A percentile compares a stretch with the other conserved stretches of the same genome.
Evolutionary conservation across 2,113 vertebrate genomes (phyloP).

Genomic region (Calonectris borealis): DNA sequence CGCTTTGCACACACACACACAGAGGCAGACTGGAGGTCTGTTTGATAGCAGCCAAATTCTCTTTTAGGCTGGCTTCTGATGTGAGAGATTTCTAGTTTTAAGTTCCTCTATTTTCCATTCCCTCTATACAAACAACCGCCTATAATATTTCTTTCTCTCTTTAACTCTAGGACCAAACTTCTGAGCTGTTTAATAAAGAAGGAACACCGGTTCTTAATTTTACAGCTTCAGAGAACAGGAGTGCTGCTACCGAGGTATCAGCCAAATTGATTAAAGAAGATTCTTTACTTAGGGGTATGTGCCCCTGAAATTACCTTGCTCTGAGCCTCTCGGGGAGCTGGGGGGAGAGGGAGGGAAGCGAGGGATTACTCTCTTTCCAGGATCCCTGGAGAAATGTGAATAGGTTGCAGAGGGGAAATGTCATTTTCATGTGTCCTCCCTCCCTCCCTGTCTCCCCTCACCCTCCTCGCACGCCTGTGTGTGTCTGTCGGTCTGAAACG

Average conservation of each 20-base stretch:
- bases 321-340: slow-evolving; percentile 7
- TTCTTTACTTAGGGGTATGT: slow-evolving; percentile 16
- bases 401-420: slow-evolving; percentile 1
- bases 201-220: background rate
- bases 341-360: background rate
- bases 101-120: background rate
- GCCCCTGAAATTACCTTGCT: slow-evolving; percentile 44
- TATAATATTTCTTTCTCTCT: background rate
- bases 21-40: background rate
- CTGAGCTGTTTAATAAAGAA: background rate
- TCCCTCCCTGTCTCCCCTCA: background rate
- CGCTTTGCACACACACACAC: accelerated
- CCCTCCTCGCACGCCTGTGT: background rate
- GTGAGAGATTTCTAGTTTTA: background rate
- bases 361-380: slow-evolving; percentile 34
- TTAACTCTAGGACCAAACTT: background rate
- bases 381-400: slow-evolving; percentile 45
- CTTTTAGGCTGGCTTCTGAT: background rate
- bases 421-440: background rate
- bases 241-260: background rate
- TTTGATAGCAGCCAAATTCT: background rate
- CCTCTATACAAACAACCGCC: background rate
- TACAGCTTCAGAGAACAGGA: background rate
- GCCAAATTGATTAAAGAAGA: slow-evolving; percentile 46
- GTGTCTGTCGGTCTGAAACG: slow-evolving; percentile 21